Evolutionary conservation across 2,888 invertebrate genomes (phyloP), one percentile per base, ranked within the genome.

Genomic region (Tholera decimalis): DNA sequence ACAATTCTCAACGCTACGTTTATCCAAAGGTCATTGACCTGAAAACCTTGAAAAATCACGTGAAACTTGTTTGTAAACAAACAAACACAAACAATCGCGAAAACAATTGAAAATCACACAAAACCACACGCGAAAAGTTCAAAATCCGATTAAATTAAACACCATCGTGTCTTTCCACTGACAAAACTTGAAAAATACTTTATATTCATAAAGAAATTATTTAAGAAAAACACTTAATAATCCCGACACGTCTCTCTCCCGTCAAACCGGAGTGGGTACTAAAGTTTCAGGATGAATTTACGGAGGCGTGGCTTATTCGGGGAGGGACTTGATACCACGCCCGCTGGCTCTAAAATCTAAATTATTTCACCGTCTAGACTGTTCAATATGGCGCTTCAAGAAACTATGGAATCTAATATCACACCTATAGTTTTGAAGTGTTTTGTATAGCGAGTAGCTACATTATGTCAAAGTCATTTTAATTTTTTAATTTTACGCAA

Each of bases 361-460:
- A 85, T 83, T 82, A 85, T 83, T 76, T 80, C 65, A 28, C 13
- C 41, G 87, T 86, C 86, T 88, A 87, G 87, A 87, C 87, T 1
- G 9, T 0, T 0, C 46, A 85, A 83, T 49, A 86, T 86, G 86
- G 86, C 85, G 50, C 60, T n/a, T 28, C 3, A 47, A 35, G 70
- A 28, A 28, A 33, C 1, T 55, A 39, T 44, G 22, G 13, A 24
- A 39, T 11, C 11, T 46, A 26, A 20, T n/a, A 35, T n/a, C 8
- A 22, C 1, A 11, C 6, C 1, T 22, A 11, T n/a, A n/a, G 5
- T n/a, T n/a, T n/a, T n/a, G n/a, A n/a, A n/a, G n/a, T n/a, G n/a
- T n/a, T n/a, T n/a, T n/a, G n/a, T n/a, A n/a, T n/a, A n/a, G n/a
- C n/a, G n/a, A n/a, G n/a, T n/a, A n/a, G n/a, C n/a, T n/a, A n/a